Base-by-base conservation (phyloP, 1,140 invertebrate genomes). In the Drosophila pallidifrons region DNA sequence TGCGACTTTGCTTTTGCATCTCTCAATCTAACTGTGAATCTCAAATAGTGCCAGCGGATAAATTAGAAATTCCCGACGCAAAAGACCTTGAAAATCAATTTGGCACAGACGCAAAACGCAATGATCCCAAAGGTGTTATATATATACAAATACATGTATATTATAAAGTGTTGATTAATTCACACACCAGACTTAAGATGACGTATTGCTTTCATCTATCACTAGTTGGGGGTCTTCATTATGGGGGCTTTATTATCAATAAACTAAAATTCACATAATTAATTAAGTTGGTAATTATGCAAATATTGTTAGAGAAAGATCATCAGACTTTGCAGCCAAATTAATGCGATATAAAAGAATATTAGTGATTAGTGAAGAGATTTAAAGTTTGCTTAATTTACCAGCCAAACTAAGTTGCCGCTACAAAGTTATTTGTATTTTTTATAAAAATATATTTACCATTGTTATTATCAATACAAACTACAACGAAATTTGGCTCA, bases 81-180 rank as follows among this genome's bases (percentile, higher is more conserved):
- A 30, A 51, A 72, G 61, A 72, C 69, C 69, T 66, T 72, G 69
- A 72, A 63, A 61, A 35, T 16, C 60, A 35, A 25, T 25, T 61
- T 43, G n/a, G 11, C 20, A 68, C 54, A 67, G 15, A 58, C 16
- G 65, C 51, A 35, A 61, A 43, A 43, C 59, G 46, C 30, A 8
- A 5, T 8, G n/a, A 32, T 32, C 35, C 8, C n/a, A 4, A n/a
- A 43, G 41, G 7, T 54, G 35, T 10, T 5, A 32, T 32, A 32
- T 32, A 32, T 32, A 8, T 38, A 38, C 28, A 13, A 28, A 43
- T n/a, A 30, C 1, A 49, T 32, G 51, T 25, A 38, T 38, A 32
- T 32, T 32, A 32, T 32, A 32, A 5, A 38, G 35, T 10, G 35
- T 38, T 10, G 35, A 38, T 38, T 38, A 38, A 38, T 38, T 38